Percentiles rank a stretch among this genome's conserved stretches.
phyloP scores from a whole-genome alignment of 2,113 vertebrate species.

The Turnix velox region DNA sequence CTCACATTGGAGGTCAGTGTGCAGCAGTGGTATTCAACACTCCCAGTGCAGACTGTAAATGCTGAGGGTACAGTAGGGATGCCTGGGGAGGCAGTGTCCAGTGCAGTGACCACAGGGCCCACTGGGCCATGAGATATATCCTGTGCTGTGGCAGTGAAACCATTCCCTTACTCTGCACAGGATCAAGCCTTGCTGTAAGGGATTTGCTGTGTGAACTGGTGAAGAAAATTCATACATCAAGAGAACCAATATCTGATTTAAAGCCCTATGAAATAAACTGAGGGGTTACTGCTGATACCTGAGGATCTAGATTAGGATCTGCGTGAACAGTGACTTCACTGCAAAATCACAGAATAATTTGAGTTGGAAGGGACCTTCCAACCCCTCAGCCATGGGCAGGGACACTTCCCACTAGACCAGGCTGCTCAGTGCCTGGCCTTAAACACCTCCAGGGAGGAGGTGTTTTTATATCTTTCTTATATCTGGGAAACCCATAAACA shows the following conservation, averaged over 20 bases:
- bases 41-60: neutral
- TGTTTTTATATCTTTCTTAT: too few species aligned
- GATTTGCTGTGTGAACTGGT: fast-evolving
- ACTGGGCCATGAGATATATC: neutral
- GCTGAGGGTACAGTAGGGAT: neutral
- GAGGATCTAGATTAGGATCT: neutral
- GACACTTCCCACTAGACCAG: too few species aligned
- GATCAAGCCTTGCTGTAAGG: fast-evolving
- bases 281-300: neutral
- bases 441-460: too few species aligned
- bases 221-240: neutral
- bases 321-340: neutral
- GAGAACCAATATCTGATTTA: neutral
- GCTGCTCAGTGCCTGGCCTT: too few species aligned
- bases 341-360: too few species aligned
- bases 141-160: neutral
- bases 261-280: neutral
- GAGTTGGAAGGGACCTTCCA: too few species aligned
- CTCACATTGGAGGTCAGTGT: neutral
- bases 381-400: too few species aligned
- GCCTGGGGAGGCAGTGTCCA: fast-evolving
- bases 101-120: fast-evolving
- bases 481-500: neutral
- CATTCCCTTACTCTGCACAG: fast-evolving
- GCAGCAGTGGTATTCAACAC: neutral